Base-by-base conservation (phyloP, 2,888 invertebrate species). In the Adelognathus sp. region DNA sequence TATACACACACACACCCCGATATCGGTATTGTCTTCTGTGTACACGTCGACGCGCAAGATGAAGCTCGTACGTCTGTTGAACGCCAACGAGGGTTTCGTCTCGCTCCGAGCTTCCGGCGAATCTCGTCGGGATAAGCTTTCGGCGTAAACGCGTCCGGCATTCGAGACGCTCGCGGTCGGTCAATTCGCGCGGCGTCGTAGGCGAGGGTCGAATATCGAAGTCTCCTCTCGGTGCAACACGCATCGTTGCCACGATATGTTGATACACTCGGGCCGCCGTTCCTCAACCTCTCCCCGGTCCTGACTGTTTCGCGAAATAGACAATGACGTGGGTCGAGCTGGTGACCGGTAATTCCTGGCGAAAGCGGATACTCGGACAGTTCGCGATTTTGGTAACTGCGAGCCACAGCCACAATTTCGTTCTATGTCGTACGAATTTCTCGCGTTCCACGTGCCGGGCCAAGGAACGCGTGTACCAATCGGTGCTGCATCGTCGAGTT, bases 171-270 rank as follows among this genome's bases (percentile, higher is more conserved):
- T 81, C 63, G 39, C n/a, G n/a, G 50, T 46, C 60, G 61, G 31
- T 64, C 54, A 18, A 18, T 52, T 58, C 60, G 60, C 9, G 33
- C 36, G 21, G 33, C 60, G 58, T 33, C 64, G 69, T 31, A 50
- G 66, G 70, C 77, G 72, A 75, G 80, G 72, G 54, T 81, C 70
- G 77, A 79, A 79, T 79, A 75, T 79, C 74, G 70, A 71, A 75
- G 58, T 41, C 56, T 50, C 16, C 29, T n/a, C 33, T 33, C 61
- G 44, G 21, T 21, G 50, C 9, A 50, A 21, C n/a, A n/a, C 50
- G 41, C 58, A 41, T 44, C 61, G 39, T 56, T 41, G 27, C 63
- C 24, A 14, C 50, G 46, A 60, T 54, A 71, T 71, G 71, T 75
- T 71, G 54, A 79, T 61, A 54, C 60, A 61, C 46, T 71, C 67